phyloP scores from a whole-genome alignment of 2,113 vertebrate species.

The Lucifuga dentata region DNA sequence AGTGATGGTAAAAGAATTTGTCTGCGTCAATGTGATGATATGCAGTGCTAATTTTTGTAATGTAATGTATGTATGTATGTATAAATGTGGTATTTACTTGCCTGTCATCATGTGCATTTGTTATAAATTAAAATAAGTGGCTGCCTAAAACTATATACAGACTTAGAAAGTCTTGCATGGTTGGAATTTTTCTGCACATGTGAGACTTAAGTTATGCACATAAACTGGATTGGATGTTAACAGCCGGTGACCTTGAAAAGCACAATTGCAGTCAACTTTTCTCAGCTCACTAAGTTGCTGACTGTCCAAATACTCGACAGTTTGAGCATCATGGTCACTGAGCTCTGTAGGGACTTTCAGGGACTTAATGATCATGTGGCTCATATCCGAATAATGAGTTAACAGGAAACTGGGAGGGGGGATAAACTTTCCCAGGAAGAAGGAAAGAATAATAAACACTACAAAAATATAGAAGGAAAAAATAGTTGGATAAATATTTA shows the following conservation, averaged over 20 bases:
- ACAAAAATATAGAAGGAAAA: too few relatives aligned
- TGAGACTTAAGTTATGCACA: background rate
- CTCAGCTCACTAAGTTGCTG: constrained; percentile 4
- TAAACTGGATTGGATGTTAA: constrained; percentile 32
- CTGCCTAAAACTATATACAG: too few relatives aligned
- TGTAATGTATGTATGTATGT: too few relatives aligned
- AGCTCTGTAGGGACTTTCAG: background rate
- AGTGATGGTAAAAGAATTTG: too few relatives aligned
- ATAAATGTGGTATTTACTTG: too few relatives aligned
- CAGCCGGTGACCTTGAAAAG: constrained; percentile 54
- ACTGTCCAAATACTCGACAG: constrained; percentile 8
- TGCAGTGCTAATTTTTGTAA: too few relatives aligned
- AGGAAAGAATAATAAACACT: background rate
- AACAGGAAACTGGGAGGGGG: background rate
- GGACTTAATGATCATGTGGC: background rate
- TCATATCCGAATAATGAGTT: background rate
- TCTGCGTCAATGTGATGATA: too few relatives aligned
- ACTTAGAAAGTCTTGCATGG: too few relatives aligned
- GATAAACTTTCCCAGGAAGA: background rate
- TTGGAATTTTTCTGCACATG: too few relatives aligned
- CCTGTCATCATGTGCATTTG: too few relatives aligned
- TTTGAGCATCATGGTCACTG: background rate
- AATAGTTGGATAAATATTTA: too few relatives aligned
- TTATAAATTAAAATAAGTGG: too few relatives aligned
- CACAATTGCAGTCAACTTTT: constrained; percentile 24